Conservation (phyloP, 1,140 invertebrate genomes). For the Wiebesia pumilae region DNA sequence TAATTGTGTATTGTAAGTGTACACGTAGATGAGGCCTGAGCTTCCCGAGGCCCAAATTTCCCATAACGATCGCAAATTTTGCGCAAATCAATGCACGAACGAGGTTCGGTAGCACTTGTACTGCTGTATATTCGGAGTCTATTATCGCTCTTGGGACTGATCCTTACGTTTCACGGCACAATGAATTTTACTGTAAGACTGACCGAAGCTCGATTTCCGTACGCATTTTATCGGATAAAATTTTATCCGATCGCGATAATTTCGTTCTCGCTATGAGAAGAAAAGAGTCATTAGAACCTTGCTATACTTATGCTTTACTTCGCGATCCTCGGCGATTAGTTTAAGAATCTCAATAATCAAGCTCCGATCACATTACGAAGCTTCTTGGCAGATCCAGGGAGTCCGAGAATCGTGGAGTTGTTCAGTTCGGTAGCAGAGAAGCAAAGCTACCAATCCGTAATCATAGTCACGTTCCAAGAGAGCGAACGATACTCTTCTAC, state of each 20-base stretch:
- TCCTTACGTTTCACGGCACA: too few relatives aligned
- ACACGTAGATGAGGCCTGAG: not conserved
- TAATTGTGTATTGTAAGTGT: not conserved
- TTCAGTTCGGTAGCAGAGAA: constrained; percentile 8
- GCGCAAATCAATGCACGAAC: not conserved
- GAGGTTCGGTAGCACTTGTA: too few relatives aligned
- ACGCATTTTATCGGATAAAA: not conserved
- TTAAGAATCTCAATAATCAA: constrained; percentile 24
- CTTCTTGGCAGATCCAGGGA: not conserved
- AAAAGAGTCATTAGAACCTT: not conserved
- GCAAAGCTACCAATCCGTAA: constrained; percentile 40
- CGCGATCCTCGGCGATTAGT: constrained; percentile 25
- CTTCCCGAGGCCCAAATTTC: not conserved
- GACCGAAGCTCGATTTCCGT: not conserved
- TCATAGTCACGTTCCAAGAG: constrained; percentile 43
- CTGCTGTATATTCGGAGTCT: not conserved
- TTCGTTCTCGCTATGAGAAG: not conserved
- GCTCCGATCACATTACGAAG: not conserved
- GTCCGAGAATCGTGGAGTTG: not conserved
- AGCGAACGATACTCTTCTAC: too few relatives aligned
- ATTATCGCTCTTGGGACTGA: too few relatives aligned
- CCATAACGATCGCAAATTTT: not conserved
- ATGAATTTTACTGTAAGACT: not conserved
- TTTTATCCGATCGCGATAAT: not conserved
- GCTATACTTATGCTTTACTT: not conserved